Conservation (phyloP, 2,113 vertebrate species). For the Lathamus discolor region DNA sequence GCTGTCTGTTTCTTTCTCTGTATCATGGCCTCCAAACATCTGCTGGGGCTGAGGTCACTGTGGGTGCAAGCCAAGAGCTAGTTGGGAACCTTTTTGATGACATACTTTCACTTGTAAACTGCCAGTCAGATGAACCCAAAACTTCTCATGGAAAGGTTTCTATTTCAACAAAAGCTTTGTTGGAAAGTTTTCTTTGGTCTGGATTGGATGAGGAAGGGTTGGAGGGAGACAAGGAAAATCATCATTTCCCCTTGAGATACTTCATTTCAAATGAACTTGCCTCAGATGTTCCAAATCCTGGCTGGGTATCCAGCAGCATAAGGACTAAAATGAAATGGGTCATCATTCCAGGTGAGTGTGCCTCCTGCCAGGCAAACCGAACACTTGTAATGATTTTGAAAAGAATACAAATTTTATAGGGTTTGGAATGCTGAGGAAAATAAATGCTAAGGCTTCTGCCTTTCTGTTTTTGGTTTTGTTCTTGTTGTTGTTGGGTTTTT, state of each 20-base stretch:
- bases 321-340: neutral
- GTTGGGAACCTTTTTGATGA: neutral
- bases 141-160: neutral
- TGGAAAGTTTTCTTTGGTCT: neutral
- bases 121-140: neutral
- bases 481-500: neutral
- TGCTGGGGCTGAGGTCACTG: neutral
- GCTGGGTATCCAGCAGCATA: neutral
- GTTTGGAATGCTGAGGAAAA: neutral
- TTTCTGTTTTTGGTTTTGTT: neutral
- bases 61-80: neutral
- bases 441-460: neutral
- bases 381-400: neutral
- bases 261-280: neutral
- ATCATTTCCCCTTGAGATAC: neutral
- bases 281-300: neutral
- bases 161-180: conserved; percentile 1
- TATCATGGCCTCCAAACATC: neutral
- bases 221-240: neutral
- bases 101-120: neutral
- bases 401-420: neutral
- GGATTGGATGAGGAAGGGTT: neutral
- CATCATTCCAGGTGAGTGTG: neutral
- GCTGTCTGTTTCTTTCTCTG: neutral
- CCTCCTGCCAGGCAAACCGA: neutral